Percentiles rank a stretch among this genome's conserved stretches.
Conservation (phyloP, 1,140 invertebrate genomes). For the Cardiocondyla obscurior region DNA sequence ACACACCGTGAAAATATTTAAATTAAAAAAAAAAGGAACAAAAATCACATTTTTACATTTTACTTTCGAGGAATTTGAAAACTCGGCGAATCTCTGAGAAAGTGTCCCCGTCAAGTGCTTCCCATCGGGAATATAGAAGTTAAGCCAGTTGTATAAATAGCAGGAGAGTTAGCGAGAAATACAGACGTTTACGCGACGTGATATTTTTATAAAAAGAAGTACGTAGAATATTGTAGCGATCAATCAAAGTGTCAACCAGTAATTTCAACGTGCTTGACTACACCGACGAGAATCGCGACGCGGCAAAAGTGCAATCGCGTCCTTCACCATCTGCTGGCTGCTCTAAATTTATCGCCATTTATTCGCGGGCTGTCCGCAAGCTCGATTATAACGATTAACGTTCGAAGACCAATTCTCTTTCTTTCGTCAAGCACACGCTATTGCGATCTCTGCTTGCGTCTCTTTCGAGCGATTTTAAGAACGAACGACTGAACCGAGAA, state of each 20-base stretch:
- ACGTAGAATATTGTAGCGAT: background rate
- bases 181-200: background rate
- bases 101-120: background rate
- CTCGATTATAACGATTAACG: background rate
- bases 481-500: background rate
- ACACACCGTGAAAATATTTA: too few relatives aligned
- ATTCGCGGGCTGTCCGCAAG: background rate
- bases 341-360: constrained; percentile 2
- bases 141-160: background rate
- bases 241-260: background rate
- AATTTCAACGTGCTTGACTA: background rate
- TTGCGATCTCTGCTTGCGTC: background rate
- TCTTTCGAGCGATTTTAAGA: background rate
- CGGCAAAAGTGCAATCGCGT: background rate
- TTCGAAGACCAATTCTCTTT: background rate
- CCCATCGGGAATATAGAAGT: background rate
- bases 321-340: background rate
- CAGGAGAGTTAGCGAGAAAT: background rate
- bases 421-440: background rate
- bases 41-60: too few relatives aligned
- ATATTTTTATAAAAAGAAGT: background rate
- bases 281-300: background rate
- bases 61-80: too few relatives aligned
- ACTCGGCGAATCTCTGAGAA: background rate
- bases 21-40: too few relatives aligned